phyloP scores from a whole-genome alignment of 1,140 invertebrate genomes.

The Drosophila asahinai region DNA sequence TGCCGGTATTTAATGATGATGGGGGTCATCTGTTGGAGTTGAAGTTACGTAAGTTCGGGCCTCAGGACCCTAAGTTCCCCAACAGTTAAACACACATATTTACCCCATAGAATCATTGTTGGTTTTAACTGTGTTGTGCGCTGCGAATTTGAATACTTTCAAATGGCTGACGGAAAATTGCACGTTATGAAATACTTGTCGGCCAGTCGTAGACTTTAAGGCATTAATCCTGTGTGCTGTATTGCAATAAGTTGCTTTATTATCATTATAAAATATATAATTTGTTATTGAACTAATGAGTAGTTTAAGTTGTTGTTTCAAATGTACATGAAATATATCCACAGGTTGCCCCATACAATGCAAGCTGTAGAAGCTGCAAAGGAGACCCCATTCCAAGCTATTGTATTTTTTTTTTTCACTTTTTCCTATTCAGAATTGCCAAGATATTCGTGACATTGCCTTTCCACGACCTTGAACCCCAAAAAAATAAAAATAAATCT shows the following conservation, averaged over 20 bases:
- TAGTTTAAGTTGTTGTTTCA: neutral
- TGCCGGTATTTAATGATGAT: conserved; percentile 27
- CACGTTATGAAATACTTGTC: conserved; percentile 24
- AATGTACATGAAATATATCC: neutral
- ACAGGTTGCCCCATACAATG: no score
- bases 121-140: conserved; percentile 11
- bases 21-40: conserved; percentile 19
- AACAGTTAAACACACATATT: neutral
- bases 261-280: conserved; percentile 3
- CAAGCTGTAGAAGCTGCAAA: no score
- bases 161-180: conserved; percentile 10
- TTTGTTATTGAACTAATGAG: neutral
- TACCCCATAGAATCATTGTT: conserved; percentile 1
- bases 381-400: neutral
- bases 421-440: neutral
- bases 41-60: conserved; percentile 10
- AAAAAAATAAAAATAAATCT: neutral
- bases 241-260: neutral
- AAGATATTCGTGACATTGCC: neutral
- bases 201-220: conserved; percentile 4
- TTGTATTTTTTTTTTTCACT: neutral
- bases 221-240: conserved; percentile 15
- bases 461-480: conserved; percentile 29
- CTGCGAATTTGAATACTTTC: conserved; percentile 32
- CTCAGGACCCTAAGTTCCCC: no score